Conservation (phyloP, 2,797 vertebrate species). For the Silurus lanzhouensis region DNA sequence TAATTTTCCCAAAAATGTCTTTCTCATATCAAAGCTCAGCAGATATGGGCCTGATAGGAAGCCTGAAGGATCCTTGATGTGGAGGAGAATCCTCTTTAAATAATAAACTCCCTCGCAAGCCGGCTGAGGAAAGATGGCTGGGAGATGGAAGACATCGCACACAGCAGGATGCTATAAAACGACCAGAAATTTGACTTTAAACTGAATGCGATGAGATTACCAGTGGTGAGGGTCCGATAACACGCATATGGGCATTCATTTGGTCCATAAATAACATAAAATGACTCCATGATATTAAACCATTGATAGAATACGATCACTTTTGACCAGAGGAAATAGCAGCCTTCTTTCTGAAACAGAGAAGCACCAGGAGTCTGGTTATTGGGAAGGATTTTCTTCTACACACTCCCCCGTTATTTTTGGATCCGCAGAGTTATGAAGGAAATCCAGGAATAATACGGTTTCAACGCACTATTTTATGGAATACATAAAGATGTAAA, state of each 20-base stretch:
- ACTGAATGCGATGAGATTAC: slow-evolving; percentile 51
- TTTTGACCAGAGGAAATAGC: slow-evolving; percentile 38
- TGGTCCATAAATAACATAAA: slow-evolving; percentile 56
- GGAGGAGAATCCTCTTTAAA: slow-evolving; percentile 60
- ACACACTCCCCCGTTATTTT: slow-evolving; percentile 48
- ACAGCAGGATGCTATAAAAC: slow-evolving; percentile 56
- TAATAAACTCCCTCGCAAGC: slow-evolving; percentile 58
- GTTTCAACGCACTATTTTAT: slow-evolving; percentile 55
- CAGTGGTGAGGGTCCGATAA: slow-evolving; percentile 51
- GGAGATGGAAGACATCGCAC: slow-evolving; percentile 34
- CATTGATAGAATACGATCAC: slow-evolving; percentile 42
- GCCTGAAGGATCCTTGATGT: slow-evolving; percentile 54
- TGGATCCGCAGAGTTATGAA: slow-evolving; percentile 44
- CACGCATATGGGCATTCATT: slow-evolving; percentile 54
- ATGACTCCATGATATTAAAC: slow-evolving; percentile 39
- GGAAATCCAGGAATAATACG: slow-evolving; percentile 51
- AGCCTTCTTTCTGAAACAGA: slow-evolving; percentile 16
- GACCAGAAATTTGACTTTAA: slow-evolving; percentile 49
- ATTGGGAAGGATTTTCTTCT: slow-evolving; percentile 18
- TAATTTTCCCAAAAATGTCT: slow-evolving; percentile 57
- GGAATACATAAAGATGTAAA: slow-evolving; percentile 55
- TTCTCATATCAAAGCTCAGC: slow-evolving; percentile 58
- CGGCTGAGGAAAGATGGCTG: slow-evolving; percentile 38
- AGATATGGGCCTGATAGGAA: slow-evolving; percentile 58
- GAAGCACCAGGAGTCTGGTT: slow-evolving; percentile 33